Conservation (phyloP, 1,140 invertebrate genomes). For the Macrobrachium rosenbergii region DNA sequence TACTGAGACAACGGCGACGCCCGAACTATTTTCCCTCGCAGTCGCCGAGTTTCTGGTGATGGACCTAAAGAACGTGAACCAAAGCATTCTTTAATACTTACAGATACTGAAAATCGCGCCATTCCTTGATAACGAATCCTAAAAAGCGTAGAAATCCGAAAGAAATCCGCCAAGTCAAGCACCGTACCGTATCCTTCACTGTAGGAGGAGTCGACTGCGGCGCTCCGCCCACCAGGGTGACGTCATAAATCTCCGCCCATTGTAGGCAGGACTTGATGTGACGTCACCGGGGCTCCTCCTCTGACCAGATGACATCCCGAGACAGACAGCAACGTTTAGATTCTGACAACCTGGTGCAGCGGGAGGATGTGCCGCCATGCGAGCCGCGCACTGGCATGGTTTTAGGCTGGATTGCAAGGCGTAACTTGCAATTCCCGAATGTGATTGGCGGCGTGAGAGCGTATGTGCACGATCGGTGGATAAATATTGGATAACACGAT, state of each 20-base stretch:
- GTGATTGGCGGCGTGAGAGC: slow-evolving; percentile 35
- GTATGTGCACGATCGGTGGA: slow-evolving; percentile 59
- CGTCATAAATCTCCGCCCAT: slow-evolving; percentile 59
- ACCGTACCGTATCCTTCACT: slow-evolving; percentile 59
- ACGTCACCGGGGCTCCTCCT: slow-evolving; percentile 60
- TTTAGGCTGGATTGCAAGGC: slow-evolving; percentile 60
- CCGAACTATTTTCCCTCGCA: background rate
- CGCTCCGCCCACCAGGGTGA: slow-evolving; percentile 48
- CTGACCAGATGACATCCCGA: slow-evolving; percentile 65
- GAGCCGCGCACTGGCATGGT: slow-evolving; percentile 54
- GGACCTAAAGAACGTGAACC: background rate
- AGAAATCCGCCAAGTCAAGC: slow-evolving; percentile 11
- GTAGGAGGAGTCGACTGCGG: slow-evolving; percentile 55
- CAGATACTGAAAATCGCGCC: slow-evolving; percentile 10
- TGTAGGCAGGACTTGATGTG: slow-evolving; percentile 41
- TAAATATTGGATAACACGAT: slow-evolving; percentile 57
- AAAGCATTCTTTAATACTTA: slow-evolving; percentile 19
- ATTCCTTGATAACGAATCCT: slow-evolving; percentile 53
- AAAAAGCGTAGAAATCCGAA: slow-evolving; percentile 34
- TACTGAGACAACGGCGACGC: slow-evolving; percentile 46
- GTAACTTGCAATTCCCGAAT: slow-evolving; percentile 49
- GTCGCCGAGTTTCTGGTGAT: background rate
- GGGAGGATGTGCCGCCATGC: slow-evolving; percentile 66
- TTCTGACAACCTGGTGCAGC: slow-evolving; percentile 66
- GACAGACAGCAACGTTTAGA: slow-evolving; percentile 67